A percentile compares a stretch with the other conserved stretches of the same genome.
phyloP scores from a whole-genome alignment of 2,797 vertebrate species.

The Chrosomus eos region DNA sequence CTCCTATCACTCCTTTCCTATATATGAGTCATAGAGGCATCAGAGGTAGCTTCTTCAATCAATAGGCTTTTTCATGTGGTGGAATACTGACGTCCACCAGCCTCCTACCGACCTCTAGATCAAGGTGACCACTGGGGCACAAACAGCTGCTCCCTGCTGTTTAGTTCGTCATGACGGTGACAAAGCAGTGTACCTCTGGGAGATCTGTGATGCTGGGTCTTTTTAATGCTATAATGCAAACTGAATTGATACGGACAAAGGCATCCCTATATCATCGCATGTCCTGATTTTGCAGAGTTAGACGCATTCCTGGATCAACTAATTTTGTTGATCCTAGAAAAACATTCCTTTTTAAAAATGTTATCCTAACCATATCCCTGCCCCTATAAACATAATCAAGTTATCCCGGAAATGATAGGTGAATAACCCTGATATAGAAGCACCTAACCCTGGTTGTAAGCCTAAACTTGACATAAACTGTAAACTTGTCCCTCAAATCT shows the following conservation, averaged over 20 bases:
- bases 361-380: no score
- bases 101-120: conserved; percentile 56
- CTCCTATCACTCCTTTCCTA: conserved; percentile 54
- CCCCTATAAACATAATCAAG: no score
- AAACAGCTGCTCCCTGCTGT: conserved; percentile 53
- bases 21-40: conserved; percentile 65
- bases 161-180: conserved; percentile 47
- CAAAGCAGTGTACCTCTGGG: conserved; percentile 3
- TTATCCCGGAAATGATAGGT: no score
- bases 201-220: conserved; percentile 19
- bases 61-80: conserved; percentile 58
- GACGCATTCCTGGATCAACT: no score
- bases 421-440: no score
- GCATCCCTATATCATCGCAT: neutral
- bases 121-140: conserved; percentile 57
- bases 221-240: neutral
- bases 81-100: conserved; percentile 49
- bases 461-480: no score
- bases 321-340: neutral
- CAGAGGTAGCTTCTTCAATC: conserved; percentile 52
- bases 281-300: neutral
- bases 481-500: no score
- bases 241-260: neutral
- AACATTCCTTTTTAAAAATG: neutral
- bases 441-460: no score